Evolutionary conservation across 2,888 invertebrate species (phyloP).

Genomic region (Aspidiotus destructor): DNA sequence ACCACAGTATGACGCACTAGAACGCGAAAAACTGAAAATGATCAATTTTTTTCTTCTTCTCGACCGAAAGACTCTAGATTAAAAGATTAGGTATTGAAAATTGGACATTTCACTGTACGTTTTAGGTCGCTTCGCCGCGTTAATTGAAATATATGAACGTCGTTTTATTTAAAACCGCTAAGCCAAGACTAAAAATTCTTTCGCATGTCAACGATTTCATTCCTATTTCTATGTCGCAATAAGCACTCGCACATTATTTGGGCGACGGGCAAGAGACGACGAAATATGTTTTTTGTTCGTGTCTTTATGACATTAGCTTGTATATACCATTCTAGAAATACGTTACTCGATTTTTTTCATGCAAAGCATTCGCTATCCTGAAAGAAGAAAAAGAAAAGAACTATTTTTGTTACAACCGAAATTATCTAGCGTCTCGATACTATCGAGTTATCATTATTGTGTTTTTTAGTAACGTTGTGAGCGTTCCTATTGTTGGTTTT

Average conservation of each 20-base stretch:
- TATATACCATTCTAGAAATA: constrained; percentile 2
- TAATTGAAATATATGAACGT: not conserved
- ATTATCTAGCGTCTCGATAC: not conserved
- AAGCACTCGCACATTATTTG: constrained; percentile 1
- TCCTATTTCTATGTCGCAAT: constrained; percentile 23
- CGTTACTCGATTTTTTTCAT: not conserved
- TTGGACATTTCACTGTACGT: not conserved
- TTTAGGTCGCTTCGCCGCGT: not conserved
- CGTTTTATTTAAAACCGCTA: not conserved
- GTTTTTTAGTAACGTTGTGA: not conserved
- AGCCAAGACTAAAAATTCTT: constrained; percentile 1
- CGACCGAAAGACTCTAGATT: not conserved
- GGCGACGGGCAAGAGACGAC: constrained; percentile 20
- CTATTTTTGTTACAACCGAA: constrained; percentile 16
- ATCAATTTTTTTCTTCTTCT: not conserved
- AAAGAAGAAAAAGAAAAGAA: constrained; percentile 1
- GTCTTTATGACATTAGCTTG: constrained; percentile 21
- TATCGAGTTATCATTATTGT: not conserved
- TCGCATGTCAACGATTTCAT: constrained; percentile 23
- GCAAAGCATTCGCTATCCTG: constrained; percentile 16
- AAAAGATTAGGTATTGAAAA: constrained; percentile 7
- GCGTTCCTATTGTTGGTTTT: not conserved
- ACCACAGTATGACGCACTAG: too few species aligned
- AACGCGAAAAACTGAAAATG: not conserved
- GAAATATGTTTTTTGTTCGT: constrained; percentile 26